Evolutionary conservation across 2,113 vertebrate species (phyloP).

Genomic region (Saccopteryx bilineata): DNA sequence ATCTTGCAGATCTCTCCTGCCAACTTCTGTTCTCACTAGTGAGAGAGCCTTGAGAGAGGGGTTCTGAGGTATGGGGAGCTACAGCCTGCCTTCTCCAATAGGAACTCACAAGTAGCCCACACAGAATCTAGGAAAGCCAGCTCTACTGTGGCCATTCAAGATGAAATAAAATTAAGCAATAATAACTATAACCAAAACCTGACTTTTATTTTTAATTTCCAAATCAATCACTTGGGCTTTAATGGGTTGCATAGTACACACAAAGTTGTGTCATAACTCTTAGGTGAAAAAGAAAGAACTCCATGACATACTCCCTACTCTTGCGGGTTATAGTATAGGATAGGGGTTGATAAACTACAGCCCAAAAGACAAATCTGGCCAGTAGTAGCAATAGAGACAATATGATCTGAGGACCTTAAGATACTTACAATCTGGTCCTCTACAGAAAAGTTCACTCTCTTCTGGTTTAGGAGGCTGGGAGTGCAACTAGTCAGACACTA

Average conservation of each 20-base stretch:
- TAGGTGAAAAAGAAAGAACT: background rate
- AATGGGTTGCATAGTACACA: background rate
- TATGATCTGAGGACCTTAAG: background rate
- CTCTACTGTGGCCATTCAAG: background rate
- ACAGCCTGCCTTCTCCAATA: background rate
- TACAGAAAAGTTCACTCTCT: background rate
- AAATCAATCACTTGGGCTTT: background rate
- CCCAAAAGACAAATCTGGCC: background rate
- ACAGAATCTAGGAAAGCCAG: background rate
- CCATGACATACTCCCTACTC: background rate
- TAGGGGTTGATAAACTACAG: background rate
- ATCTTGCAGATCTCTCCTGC: background rate
- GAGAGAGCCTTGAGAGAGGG: background rate
- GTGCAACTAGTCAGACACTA: background rate
- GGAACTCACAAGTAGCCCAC: background rate
- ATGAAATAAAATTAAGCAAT: conserved; percentile 17
- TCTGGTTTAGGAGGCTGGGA: background rate
- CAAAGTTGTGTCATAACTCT: background rate
- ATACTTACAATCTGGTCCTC: background rate
- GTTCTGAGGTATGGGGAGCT: background rate
- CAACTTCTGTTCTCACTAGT: background rate
- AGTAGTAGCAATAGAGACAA: background rate
- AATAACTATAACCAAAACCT: background rate
- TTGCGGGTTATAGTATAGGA: background rate
- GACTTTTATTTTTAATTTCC: conserved; percentile 26